Evolutionary conservation across 92 coral and sea anemone genomes (phyloP).

Genomic region (Hydrozoanthus gracilis): DNA sequence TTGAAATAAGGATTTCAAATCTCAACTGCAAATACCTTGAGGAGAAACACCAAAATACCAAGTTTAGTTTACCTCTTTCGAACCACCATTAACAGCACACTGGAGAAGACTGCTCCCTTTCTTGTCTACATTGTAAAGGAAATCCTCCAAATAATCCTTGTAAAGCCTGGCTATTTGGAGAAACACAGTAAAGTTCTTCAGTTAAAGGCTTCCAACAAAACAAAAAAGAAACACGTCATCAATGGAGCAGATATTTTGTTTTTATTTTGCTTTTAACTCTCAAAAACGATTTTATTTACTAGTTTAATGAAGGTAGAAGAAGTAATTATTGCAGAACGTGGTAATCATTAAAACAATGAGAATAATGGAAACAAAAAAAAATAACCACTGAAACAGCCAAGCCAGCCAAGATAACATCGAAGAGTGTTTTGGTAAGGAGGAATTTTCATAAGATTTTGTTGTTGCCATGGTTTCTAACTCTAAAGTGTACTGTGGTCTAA

Average conservation of each 20-base stretch:
- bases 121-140: constrained; percentile 27
- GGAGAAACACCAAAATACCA: background rate
- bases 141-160: background rate
- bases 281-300: no score
- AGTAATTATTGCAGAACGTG: background rate
- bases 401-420: no score
- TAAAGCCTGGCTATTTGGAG: constrained; percentile 9
- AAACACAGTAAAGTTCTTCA: background rate
- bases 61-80: constrained; percentile 9
- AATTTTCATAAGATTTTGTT: no score
- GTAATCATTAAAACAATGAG: no score
- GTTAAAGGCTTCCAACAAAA: background rate
- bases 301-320: background rate
- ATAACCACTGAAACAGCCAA: no score
- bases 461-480: no score
- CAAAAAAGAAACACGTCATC: background rate
- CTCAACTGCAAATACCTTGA: no score
- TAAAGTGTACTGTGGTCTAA: no score
- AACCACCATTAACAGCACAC: constrained; percentile 22
- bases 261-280: no score
- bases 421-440: no score
- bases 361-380: no score
- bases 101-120: constrained; percentile 36
- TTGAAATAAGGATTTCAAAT: no score
- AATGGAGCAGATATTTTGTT: background rate